phyloP scores from a whole-genome alignment of 2,113 vertebrate genomes.

The Agelaius tricolor region DNA sequence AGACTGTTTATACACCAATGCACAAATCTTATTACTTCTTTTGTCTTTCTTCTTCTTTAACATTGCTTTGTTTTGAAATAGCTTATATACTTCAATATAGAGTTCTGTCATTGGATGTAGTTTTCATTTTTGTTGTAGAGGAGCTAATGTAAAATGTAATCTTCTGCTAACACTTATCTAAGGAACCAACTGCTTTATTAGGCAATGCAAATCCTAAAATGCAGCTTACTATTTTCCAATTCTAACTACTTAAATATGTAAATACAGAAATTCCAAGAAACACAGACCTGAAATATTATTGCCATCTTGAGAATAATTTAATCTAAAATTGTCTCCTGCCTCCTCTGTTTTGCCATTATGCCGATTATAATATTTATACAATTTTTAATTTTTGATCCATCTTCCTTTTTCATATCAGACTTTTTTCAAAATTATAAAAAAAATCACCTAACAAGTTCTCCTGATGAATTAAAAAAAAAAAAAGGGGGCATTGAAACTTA shows the following conservation, averaged over 20 bases:
- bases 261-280: neutral
- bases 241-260: neutral
- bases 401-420: neutral
- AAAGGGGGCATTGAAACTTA: accelerated
- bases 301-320: neutral
- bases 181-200: neutral
- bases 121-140: neutral
- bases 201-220: neutral
- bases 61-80: neutral
- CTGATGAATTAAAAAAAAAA: neutral
- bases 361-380: neutral
- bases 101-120: neutral
- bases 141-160: neutral
- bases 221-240: neutral
- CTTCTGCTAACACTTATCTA: neutral
- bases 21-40: neutral
- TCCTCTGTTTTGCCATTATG: accelerated
- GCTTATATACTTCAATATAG: neutral
- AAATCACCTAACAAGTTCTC: neutral
- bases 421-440: neutral
- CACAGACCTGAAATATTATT: neutral
- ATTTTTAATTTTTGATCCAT: neutral
- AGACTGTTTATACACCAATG: neutral
- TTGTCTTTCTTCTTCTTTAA: neutral
- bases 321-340: neutral